Base-by-base conservation (phyloP, 2,888 invertebrate species). In the Heliconius ismenius region DNA sequence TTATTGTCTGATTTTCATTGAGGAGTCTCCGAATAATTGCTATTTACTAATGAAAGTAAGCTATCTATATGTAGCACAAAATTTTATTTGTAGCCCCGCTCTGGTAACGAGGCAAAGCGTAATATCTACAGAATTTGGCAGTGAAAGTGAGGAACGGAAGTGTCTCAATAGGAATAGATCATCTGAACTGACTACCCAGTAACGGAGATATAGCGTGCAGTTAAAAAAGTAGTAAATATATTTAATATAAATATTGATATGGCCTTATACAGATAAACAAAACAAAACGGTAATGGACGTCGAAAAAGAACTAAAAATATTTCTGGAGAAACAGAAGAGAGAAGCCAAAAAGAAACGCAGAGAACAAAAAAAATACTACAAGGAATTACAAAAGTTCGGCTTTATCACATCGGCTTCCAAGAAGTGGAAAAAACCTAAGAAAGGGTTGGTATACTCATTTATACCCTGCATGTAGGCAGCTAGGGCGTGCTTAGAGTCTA, bases 341-440 rank as follows among this genome's bases (percentile, higher is more conserved):
- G 63, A 79, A 32, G 74, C 73, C 26, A 79, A 76, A 54, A 75
- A 70, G 21, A 64, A 28, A 32, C 32, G 73, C 39, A 11, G 70
- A 26, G 74, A 76, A 32, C 54, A 62, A 4, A 78, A 76, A 28
- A 73, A 79, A 13, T 69, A 73, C 1, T 21, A 54, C 7, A 58
- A 70, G 11, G 32, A 73, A 58, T 1, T 79, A 11, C 15, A 49
- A 3, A 76, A 81, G 43, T 69, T 72, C 3, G 77, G 80, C 4
- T 15, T 43, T 1, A 76, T 75, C 1, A 77, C 77, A 0, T 1
- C 58, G 6, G 32, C 32, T 32, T 32, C 32, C 32, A 32, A 58
- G 18, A 60, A 28, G n/a, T 78, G 26, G 54, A 73, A 58, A 0
- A 58, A 43, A 13, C 69, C 62, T 2, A 79, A 79, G 21, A 81